These are phyloP conservation scores for Dromaius novaehollandiae DNA, from an alignment of 2,113 vertebrate species.

Conservation along the genomic window DNA sequence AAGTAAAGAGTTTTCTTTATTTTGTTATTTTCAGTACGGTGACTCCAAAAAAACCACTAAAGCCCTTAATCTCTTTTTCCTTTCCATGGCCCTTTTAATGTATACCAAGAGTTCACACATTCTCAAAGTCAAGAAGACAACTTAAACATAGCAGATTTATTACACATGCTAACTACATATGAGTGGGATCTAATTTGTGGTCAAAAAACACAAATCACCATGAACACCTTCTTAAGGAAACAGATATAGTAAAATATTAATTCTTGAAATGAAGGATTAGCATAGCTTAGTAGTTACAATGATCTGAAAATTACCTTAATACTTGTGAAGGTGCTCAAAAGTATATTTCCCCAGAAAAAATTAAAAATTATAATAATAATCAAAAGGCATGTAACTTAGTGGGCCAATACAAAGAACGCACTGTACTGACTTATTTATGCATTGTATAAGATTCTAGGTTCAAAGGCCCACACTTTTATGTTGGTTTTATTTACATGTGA, in stretches of 20 bases:
- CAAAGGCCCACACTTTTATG: conserved; percentile 83
- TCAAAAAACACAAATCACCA: conserved; percentile 51
- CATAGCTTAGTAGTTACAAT: not conserved
- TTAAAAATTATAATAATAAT: conserved; percentile 58
- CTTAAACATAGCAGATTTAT: conserved; percentile 52
- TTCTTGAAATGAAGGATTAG: conserved; percentile 31
- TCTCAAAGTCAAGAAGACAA: not conserved
- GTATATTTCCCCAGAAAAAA: conserved; percentile 38
- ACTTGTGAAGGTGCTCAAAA: conserved; percentile 55
- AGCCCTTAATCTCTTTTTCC: not conserved
- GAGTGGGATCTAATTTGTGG: conserved; percentile 34
- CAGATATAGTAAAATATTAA: conserved; percentile 12
- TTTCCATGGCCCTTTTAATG: not conserved
- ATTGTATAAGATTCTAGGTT: conserved; percentile 79
- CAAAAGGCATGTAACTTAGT: conserved; percentile 57
- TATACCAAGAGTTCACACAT: conserved; percentile 3
- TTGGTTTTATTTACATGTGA: conserved; percentile 87
- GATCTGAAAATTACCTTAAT: conserved; percentile 61
- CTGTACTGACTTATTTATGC: conserved; percentile 79
- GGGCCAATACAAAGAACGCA: conserved; percentile 73
- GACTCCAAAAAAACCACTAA: not conserved
- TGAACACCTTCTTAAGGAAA: conserved; percentile 47
- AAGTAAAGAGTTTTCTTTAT: not conserved
- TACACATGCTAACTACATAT: not conserved
- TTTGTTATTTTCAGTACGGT: not conserved